Evolutionary conservation across 2,888 invertebrate species (phyloP).

Genomic region (Bombyx huttoni): DNA sequence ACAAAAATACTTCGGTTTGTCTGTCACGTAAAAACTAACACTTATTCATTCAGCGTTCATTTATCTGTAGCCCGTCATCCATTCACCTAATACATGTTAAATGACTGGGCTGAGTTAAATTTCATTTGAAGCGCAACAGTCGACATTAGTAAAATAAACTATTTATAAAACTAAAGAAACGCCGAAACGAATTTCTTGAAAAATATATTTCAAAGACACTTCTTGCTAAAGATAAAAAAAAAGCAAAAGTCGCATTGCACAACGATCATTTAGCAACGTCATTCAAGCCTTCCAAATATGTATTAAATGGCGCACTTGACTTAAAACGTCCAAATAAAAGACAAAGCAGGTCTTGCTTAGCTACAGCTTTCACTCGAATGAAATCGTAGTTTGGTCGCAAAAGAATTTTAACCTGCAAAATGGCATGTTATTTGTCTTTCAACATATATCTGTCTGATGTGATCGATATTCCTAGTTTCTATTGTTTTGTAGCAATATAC

Average conservation of each 20-base stretch:
- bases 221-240: slow-evolving; percentile 2
- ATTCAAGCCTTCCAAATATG: slow-evolving; percentile 3
- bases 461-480: not conserved
- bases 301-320: slow-evolving; percentile 4
- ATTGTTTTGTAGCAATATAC: not conserved
- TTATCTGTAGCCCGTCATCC: too few relatives aligned
- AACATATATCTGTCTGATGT: not conserved
- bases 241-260: slow-evolving; percentile 10
- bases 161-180: not conserved
- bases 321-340: slow-evolving; percentile 12
- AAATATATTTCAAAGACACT: not conserved
- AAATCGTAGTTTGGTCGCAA: slow-evolving; percentile 2
- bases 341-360: slow-evolving; percentile 13
- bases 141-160: not conserved
- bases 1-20: too few relatives aligned
- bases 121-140: not conserved
- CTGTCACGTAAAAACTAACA: too few relatives aligned
- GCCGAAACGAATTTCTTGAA: not conserved
- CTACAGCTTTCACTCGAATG: slow-evolving; percentile 26
- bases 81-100: not conserved
- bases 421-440: not conserved
- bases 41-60: too few relatives aligned
- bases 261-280: slow-evolving; percentile 7
- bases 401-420: not conserved
- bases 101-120: not conserved